Evolutionary conservation across 2,113 vertebrate genomes (phyloP), one percentile per base, ranked within the genome.

Genomic region (Gambusia affinis): DNA sequence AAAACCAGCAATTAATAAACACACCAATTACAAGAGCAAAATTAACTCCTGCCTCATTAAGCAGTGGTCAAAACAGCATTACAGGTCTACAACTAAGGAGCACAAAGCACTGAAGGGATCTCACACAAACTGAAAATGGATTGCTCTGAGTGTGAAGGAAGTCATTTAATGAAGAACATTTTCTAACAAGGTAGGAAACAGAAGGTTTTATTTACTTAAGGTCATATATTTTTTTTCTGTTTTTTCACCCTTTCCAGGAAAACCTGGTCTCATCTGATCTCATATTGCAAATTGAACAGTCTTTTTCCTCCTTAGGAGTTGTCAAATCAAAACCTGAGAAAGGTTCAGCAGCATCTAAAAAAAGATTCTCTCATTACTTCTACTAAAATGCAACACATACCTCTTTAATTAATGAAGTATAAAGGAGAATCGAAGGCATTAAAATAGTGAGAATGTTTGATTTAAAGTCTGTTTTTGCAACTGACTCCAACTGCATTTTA

Each of bases 1-100:
- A 71, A 81, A 78, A 64, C 73, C 70, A 61, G 68, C 84, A 83
- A 91, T 88, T 85, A 87, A 89, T 84, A 89, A 80, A 84, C 84
- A 80, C 72, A 81, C 64, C 81, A 86, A 83, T 89, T 91, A 91
- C 79, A 63, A 17, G 39, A 65, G 73, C 73, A 65, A 81, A 86
- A 86, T 88, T 0, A 79, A 88, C 73, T 72, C 71, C 39, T 75
- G 86, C 51, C 82, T 87, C 87, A 86, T 87, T 71, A 78, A 69
- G 57, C 84, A 82, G 17, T 70, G 75, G 72, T 19, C 62, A 80
- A 60, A 75, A 67, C 57, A 60, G 15, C 30, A 12, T 60, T 57
- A n/a, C 57, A 1, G 33, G 28, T 67, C 47, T 27, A 30, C 29
- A 44, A 75, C 64, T 31, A 24, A 10, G 68, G 33, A 65, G 66